Evolutionary conservation across 2,888 invertebrate species (phyloP), one percentile per base, ranked within the genome.

Genomic region (Acanthosoma haemorrhoidale): DNA sequence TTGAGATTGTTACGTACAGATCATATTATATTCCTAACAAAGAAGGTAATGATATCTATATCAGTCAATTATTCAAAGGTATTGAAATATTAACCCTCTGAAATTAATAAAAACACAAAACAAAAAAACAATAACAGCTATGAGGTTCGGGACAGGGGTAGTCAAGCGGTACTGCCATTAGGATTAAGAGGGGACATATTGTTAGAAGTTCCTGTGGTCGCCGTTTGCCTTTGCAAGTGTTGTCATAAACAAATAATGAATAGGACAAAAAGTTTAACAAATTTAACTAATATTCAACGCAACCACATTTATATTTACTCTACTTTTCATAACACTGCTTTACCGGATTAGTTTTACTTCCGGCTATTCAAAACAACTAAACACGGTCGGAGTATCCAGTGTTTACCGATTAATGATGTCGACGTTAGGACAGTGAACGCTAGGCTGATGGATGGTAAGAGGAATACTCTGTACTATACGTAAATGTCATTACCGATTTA

Each of bases 351-450:
- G 70, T 70, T 69, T 58, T 60, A 68, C 72, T 70, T 74, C 72
- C 74, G 74, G 74, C 72, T 72, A 68, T 74, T 74, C 72, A 74
- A 74, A 74, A 73, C 69, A 70, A 63, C 71, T 70, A 68, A 72
- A 70, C 72, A 71, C 69, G 61, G 69, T 38, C 69, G 69, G 70
- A 67, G 67, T 67, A 67, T 66, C 66, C 71, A 72, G 74, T 74
- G 74, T 74, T 71, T 72, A 71, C 70, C 59, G 66, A 70, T 63
- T 68, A 73, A 73, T 70, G 69, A 74, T 74, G 74, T 73, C 70
- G 71, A 70, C 71, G 69, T 64, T 70, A 68, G 69, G 41, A 68
- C 63, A 41, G 70, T 73, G 71, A 70, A 59, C 32, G 41, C 68
- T 69, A 60, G 29, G 64, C 71, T 70, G 70, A 74, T 74, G 74